Percentiles rank a stretch among this genome's conserved stretches.
phyloP scores from a whole-genome alignment of 2,797 vertebrate genomes.

The Enteromius trimaculatus region DNA sequence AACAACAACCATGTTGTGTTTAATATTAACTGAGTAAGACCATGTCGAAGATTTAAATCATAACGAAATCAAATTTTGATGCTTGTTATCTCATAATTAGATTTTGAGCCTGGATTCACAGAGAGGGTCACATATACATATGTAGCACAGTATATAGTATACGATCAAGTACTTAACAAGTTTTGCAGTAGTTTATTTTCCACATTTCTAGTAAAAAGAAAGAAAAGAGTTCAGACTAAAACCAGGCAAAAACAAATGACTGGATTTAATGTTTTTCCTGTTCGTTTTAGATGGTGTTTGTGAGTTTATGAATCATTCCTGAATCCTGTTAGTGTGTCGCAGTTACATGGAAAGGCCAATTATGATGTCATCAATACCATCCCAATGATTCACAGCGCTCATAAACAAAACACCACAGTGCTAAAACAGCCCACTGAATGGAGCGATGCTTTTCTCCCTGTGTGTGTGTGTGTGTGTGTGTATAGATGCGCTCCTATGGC shows the following conservation, averaged over 20 bases:
- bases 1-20: background rate
- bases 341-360: slow-evolving; percentile 29
- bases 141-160: background rate
- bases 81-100: background rate
- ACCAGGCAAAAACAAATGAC: slow-evolving; percentile 2
- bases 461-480: slow-evolving; percentile 21
- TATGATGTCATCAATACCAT: slow-evolving; percentile 47
- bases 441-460: slow-evolving; percentile 7
- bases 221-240: background rate
- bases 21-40: background rate
- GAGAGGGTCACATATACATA: background rate
- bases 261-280: slow-evolving; percentile 6
- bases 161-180: background rate
- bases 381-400: slow-evolving; percentile 37
- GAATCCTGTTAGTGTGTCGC: slow-evolving; percentile 14
- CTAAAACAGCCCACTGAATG: slow-evolving; percentile 26
- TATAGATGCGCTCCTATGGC: slow-evolving; percentile 38
- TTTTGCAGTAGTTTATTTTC: background rate
- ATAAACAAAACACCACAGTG: slow-evolving; percentile 28
- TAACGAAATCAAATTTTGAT: background rate
- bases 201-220: background rate
- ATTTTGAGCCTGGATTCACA: background rate
- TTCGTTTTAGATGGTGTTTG: slow-evolving; percentile 20
- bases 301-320: slow-evolving; percentile 36
- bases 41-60: background rate